phyloP scores from a whole-genome alignment of 2,888 invertebrate species.

The Morpho achilles region DNA sequence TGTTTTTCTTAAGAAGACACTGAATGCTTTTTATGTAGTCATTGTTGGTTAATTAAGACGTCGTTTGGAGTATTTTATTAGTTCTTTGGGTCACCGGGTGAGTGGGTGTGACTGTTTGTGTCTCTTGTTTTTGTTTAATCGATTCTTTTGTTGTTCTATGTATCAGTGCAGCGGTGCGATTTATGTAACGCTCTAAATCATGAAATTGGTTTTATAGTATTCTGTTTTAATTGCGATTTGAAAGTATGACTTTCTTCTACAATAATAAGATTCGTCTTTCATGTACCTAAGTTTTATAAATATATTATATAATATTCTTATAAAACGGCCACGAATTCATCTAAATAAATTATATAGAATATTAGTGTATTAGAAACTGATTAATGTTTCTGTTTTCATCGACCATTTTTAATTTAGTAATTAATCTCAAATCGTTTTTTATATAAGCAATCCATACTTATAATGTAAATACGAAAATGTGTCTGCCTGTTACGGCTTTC shows the following conservation, averaged over 20 bases:
- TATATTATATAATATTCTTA: neutral
- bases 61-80: slow-evolving; percentile 51
- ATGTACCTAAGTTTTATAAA: neutral
- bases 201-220: neutral
- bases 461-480: no score
- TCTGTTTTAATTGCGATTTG: neutral
- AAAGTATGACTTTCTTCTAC: slow-evolving; percentile 2
- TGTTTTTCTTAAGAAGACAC: slow-evolving; percentile 30
- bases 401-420: no score
- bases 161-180: slow-evolving; percentile 20
- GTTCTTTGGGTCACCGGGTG: slow-evolving; percentile 55
- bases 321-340: neutral
- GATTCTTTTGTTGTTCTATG: slow-evolving; percentile 24
- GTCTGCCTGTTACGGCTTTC: no score
- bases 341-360: no score
- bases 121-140: slow-evolving; percentile 34
- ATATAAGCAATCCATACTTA: no score
- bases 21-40: slow-evolving; percentile 55
- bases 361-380: no score
- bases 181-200: slow-evolving; percentile 20
- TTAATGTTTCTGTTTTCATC: no score
- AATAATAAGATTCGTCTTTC: neutral
- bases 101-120: slow-evolving; percentile 50
- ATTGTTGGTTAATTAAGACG: slow-evolving; percentile 63
- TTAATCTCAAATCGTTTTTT: no score